Percentiles rank a stretch among this genome's conserved stretches.
Conservation (phyloP, 2,888 invertebrate genomes). For the Leptogaster cylindrica region DNA sequence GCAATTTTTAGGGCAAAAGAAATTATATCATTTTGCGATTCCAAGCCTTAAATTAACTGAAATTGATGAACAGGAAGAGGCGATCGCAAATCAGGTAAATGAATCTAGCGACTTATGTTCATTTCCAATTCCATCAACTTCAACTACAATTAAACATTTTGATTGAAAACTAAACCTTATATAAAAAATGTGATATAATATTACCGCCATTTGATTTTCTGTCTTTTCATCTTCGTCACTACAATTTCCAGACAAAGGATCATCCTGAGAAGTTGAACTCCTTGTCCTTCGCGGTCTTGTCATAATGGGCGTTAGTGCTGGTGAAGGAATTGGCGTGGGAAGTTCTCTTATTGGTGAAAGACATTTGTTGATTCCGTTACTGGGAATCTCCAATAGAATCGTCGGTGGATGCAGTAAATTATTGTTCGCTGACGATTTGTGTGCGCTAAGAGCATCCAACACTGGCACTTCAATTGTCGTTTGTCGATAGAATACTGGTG, state of each 20-base stretch:
- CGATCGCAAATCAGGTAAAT: too few species aligned
- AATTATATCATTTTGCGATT: not conserved
- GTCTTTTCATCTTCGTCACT: conserved; percentile 63
- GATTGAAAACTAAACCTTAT: not conserved
- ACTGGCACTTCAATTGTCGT: conserved; percentile 69
- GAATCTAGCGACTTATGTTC: too few species aligned
- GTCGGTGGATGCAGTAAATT: conserved; percentile 75
- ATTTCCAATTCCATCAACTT: not conserved
- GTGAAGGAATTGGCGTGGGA: conserved; percentile 76
- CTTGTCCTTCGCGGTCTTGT: conserved; percentile 57
- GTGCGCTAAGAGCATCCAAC: conserved; percentile 72
- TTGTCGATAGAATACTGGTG: conserved; percentile 65
- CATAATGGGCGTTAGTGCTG: conserved; percentile 72
- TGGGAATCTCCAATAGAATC: conserved; percentile 78
- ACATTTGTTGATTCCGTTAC: conserved; percentile 72
- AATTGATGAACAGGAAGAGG: not conserved
- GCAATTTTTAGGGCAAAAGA: not conserved
- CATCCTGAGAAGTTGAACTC: conserved; percentile 54
- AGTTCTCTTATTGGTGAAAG: conserved; percentile 80
- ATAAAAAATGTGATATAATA: conserved; percentile 47
- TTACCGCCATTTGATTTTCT: conserved; percentile 47
- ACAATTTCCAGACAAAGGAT: conserved; percentile 55
- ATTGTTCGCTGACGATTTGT: conserved; percentile 63
- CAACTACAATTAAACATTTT: not conserved
- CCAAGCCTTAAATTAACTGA: not conserved